Evolutionary conservation across 2,113 vertebrate species (phyloP).

Genomic region (Triplophysa tibetana): DNA sequence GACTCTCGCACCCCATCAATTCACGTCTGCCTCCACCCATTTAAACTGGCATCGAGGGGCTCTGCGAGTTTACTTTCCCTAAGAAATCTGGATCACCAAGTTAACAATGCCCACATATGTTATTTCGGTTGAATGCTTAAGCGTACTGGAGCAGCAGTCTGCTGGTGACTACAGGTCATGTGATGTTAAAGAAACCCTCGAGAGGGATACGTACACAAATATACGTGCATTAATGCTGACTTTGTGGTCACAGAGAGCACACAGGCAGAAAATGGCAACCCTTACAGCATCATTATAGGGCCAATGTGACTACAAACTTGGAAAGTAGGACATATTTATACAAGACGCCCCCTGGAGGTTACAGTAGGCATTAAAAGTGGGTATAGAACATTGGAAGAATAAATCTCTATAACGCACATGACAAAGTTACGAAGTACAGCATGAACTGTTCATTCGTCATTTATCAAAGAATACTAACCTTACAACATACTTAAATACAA

Average conservation of each 20-base stretch:
- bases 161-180: constrained; percentile 6
- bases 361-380: background rate
- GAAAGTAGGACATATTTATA: constrained; percentile 28
- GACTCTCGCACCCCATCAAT: constrained; percentile 42
- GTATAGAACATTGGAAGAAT: background rate
- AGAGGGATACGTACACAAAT: background rate
- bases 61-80: constrained; percentile 36
- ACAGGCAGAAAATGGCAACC: constrained; percentile 7
- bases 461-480: background rate
- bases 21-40: constrained; percentile 31
- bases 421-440: constrained; percentile 26
- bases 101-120: constrained; percentile 13
- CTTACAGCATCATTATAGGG: constrained; percentile 22
- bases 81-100: constrained; percentile 36
- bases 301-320: constrained; percentile 24
- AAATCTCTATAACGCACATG: background rate
- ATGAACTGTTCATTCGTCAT: background rate
- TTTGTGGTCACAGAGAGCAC: background rate
- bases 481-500: background rate
- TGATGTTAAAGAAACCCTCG: constrained; percentile 11
- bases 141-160: background rate
- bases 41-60: constrained; percentile 29
- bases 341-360: constrained; percentile 20
- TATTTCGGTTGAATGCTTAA: background rate
- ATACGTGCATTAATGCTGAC: constrained; percentile 7